Conservation (phyloP, 2,888 invertebrate genomes). For the Tortricodes alternella region DNA sequence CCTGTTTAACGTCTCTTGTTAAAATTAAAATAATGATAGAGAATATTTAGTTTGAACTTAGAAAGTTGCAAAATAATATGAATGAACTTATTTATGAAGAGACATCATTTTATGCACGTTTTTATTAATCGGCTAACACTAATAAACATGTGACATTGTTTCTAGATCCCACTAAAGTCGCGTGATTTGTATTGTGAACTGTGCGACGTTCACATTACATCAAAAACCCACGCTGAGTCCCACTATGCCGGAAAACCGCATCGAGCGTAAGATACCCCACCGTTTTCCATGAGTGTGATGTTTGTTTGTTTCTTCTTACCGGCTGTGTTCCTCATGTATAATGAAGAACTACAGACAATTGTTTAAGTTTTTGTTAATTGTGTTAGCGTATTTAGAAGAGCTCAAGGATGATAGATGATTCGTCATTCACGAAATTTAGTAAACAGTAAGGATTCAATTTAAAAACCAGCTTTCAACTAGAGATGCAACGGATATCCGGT, state of each 20-base stretch:
- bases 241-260: constrained; percentile 79
- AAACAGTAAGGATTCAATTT: too few species aligned
- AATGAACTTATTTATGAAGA: too few species aligned
- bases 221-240: constrained; percentile 70
- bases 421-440: background rate
- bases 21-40: too few species aligned
- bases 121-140: background rate
- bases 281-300: constrained; percentile 18
- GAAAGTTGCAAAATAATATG: too few species aligned
- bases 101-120: too few species aligned
- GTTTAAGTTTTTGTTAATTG: background rate
- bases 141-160: background rate
- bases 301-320: constrained; percentile 18
- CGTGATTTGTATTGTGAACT: constrained; percentile 74
- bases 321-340: constrained; percentile 10
- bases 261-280: constrained; percentile 56
- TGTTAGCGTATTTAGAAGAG: constrained; percentile 14
- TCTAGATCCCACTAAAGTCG: constrained; percentile 58
- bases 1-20: too few species aligned
- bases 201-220: constrained; percentile 77
- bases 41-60: too few species aligned
- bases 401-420: background rate
- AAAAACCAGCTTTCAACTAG: too few species aligned
- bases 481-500: too few species aligned
- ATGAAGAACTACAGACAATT: constrained; percentile 7